phyloP scores from a whole-genome alignment of 2,888 invertebrate genomes.

The Drosophila eohydei region DNA sequence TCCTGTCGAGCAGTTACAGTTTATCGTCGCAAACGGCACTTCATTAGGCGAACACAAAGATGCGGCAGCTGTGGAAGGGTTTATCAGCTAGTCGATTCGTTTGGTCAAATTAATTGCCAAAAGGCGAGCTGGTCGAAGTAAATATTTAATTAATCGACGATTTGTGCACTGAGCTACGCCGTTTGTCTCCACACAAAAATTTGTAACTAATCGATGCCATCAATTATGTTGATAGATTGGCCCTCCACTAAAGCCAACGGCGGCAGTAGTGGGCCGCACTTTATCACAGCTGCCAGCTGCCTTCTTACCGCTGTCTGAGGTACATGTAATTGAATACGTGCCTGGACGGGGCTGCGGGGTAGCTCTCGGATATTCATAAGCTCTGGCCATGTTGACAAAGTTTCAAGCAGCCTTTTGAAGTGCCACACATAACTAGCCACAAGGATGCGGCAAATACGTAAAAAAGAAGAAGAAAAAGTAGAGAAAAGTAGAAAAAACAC shows the following conservation, averaged over 20 bases:
- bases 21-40: constrained; percentile 53
- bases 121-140: constrained; percentile 47
- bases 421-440: constrained; percentile 56
- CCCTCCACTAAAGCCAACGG: constrained; percentile 47
- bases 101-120: constrained; percentile 69
- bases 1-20: constrained; percentile 12
- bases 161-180: constrained; percentile 79
- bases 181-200: constrained; percentile 61
- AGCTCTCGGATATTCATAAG: constrained; percentile 67
- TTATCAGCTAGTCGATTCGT: constrained; percentile 55
- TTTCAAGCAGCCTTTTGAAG: constrained; percentile 71
- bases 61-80: constrained; percentile 44
- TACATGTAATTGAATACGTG: constrained; percentile 73
- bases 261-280: constrained; percentile 49
- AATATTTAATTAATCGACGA: constrained; percentile 83
- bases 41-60: constrained; percentile 71
- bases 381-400: constrained; percentile 66
- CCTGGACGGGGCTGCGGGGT: background rate
- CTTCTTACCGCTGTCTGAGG: constrained; percentile 71
- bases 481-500: constrained; percentile 5
- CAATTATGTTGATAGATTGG: constrained; percentile 84
- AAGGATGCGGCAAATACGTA: constrained; percentile 48
- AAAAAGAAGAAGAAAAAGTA: constrained; percentile 20
- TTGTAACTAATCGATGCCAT: constrained; percentile 83
- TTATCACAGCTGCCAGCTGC: constrained; percentile 80